A percentile compares a stretch with the other conserved stretches of the same genome.
Evolutionary conservation across 64 coral and sea anemone species (phyloP).

Genomic region (Astreopora myriophthalma): DNA sequence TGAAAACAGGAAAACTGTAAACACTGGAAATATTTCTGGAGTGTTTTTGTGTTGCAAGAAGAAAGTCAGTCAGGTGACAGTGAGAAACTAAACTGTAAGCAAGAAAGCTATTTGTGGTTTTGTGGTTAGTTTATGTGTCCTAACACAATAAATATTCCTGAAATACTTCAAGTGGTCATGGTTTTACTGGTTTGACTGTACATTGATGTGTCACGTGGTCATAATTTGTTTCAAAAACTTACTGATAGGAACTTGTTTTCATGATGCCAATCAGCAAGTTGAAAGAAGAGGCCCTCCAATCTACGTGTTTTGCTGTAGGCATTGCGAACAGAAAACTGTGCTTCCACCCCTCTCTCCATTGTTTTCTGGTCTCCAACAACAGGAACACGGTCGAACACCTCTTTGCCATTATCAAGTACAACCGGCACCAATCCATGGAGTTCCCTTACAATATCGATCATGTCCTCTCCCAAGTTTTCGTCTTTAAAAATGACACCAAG

Average conservation of each 20-base stretch:
- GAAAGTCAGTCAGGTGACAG: neutral
- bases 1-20: neutral
- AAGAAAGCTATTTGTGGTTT: neutral
- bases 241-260: conserved; percentile 73
- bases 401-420: neutral
- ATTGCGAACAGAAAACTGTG: conserved; percentile 57
- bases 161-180: neutral
- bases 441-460: conserved; percentile 31
- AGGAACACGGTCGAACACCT: conserved; percentile 29
- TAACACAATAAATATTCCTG: neutral
- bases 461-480: neutral
- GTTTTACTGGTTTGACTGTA: neutral
- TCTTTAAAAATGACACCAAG: neutral
- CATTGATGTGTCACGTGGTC: neutral
- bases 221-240: neutral
- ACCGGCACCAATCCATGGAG: conserved; percentile 29
- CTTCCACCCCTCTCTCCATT: conserved; percentile 55
- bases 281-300: conserved; percentile 58
- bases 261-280: conserved; percentile 73
- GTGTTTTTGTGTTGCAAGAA: neutral
- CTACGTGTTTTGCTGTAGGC: conserved; percentile 34
- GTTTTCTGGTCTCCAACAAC: conserved; percentile 73
- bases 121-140: neutral
- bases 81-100: too few relatives aligned
- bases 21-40: too few relatives aligned